These are phyloP conservation scores for Cheumatopsyche charites DNA, from an alignment of 1,140 invertebrate species.

Conservation along the genomic window DNA sequence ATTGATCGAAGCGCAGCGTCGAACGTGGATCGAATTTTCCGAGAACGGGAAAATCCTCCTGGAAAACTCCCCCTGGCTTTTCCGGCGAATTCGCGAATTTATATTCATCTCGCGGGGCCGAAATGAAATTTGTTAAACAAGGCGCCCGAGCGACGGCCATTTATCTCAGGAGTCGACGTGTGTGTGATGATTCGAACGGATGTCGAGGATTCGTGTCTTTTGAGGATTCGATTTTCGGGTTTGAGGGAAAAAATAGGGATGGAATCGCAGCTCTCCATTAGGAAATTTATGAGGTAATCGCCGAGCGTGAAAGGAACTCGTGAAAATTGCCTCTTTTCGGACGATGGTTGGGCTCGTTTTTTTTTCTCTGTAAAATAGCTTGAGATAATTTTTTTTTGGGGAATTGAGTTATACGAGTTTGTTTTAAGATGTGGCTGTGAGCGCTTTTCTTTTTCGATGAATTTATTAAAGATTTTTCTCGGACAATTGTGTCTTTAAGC, in stretches of 20 bases:
- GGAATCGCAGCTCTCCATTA: constrained; percentile 38
- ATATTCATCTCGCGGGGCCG: constrained; percentile 26
- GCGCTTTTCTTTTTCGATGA: too few species aligned
- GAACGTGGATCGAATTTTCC: constrained; percentile 8
- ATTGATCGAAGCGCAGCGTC: constrained; percentile 3
- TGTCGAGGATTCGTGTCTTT: too few species aligned
- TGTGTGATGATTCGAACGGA: too few species aligned
- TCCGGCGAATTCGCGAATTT: constrained; percentile 28
- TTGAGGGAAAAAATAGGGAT: background rate
- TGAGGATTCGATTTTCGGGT: constrained; percentile 11
- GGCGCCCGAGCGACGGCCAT: constrained; percentile 16
- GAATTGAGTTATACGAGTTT: too few species aligned
- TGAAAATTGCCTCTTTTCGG: constrained; percentile 14
- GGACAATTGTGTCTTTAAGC: too few species aligned
- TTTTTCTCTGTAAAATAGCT: too few species aligned
- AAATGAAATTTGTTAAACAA: constrained; percentile 43
- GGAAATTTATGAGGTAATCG: constrained; percentile 38
- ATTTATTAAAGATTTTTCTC: too few species aligned
- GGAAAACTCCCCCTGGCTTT: background rate
- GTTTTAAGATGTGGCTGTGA: too few species aligned
- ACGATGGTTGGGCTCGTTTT: background rate
- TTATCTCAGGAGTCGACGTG: constrained; percentile 29
- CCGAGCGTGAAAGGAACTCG: constrained; percentile 26
- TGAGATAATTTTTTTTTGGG: too few species aligned
- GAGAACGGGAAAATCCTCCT: too few species aligned